These are phyloP conservation scores for Germaria angustata DNA, from an alignment of 2,888 invertebrate species.

Conservation along the genomic window DNA sequence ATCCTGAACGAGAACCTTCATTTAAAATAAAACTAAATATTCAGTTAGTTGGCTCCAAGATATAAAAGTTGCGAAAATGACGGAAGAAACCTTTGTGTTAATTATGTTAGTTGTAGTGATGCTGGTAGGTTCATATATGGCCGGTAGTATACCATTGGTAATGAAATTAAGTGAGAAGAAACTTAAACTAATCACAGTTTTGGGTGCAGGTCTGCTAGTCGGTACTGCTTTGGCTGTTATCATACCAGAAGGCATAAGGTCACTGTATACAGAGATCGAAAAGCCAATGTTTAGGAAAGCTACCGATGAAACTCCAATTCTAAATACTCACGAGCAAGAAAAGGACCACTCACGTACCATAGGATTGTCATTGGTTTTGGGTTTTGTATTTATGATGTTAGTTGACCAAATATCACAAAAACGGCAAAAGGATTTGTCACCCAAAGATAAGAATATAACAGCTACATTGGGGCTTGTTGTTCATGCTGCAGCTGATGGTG, in stretches of 20 bases:
- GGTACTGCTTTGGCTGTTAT: conserved; percentile 99
- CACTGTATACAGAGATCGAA: conserved; percentile 82
- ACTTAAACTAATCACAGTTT: conserved; percentile 94
- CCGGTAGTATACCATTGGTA: conserved; percentile 96
- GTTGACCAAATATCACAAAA: conserved; percentile 90
- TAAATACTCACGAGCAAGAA: conserved; percentile 3
- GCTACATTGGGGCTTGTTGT: conserved; percentile 98
- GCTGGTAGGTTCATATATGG: conserved; percentile 96
- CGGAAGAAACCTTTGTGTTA: conserved; percentile 90
- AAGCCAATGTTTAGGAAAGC: conserved; percentile 6
- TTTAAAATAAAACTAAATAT: background rate
- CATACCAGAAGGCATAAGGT: conserved; percentile 98
- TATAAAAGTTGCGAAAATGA: conserved; percentile 67
- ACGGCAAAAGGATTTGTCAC: conserved; percentile 80
- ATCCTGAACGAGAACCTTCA: background rate
- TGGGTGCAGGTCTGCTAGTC: conserved; percentile 97
- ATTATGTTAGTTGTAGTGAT: conserved; percentile 93
- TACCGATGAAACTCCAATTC: background rate
- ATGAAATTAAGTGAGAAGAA: conserved; percentile 98
- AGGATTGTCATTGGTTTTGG: conserved; percentile 93
- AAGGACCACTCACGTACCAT: conserved; percentile 82
- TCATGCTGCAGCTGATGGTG: conserved; percentile 98
- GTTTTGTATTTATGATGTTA: conserved; percentile 98
- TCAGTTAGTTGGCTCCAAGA: background rate
- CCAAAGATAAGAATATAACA: conserved; percentile 88